These are phyloP conservation scores for Petrosia ficiformis DNA, from an alignment of 37 sponge, comb jelly and placozoan genomes.

Conservation along the genomic window DNA sequence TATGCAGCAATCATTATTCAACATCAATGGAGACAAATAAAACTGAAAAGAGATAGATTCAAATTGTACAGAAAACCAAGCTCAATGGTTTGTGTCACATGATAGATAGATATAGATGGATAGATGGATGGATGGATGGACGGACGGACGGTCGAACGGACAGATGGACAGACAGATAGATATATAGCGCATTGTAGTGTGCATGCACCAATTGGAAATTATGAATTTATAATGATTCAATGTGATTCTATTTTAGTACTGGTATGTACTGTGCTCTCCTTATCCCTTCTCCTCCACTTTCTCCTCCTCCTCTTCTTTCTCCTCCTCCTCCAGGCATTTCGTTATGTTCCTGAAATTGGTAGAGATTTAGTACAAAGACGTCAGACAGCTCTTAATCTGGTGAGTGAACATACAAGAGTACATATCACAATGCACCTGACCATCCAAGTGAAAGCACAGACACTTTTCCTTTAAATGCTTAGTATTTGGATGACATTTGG, in stretches of 20 bases:
- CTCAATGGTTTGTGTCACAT: neutral
- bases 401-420: neutral
- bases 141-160: too few species aligned
- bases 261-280: too few species aligned
- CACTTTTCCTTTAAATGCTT: neutral
- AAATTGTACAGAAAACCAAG: neutral
- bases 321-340: conserved; percentile 2
- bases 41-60: conserved; percentile 8
- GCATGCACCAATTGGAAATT: too few species aligned
- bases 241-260: too few species aligned
- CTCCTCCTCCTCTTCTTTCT: too few species aligned
- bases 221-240: too few species aligned
- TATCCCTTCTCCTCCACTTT: too few species aligned
- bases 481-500: neutral
- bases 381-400: neutral
- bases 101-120: neutral
- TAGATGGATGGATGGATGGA: too few species aligned
- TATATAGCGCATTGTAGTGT: too few species aligned
- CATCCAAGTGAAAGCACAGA: too few species aligned
- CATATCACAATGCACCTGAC: neutral
- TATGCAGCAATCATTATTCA: conserved; percentile 50
- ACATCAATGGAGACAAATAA: conserved; percentile 16
- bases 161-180: too few species aligned
- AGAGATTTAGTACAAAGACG: conserved; percentile 8
- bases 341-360: conserved; percentile 23